Evolutionary conservation across 1,140 invertebrate species (phyloP).

Genomic region (Drosophila setifemur): DNA sequence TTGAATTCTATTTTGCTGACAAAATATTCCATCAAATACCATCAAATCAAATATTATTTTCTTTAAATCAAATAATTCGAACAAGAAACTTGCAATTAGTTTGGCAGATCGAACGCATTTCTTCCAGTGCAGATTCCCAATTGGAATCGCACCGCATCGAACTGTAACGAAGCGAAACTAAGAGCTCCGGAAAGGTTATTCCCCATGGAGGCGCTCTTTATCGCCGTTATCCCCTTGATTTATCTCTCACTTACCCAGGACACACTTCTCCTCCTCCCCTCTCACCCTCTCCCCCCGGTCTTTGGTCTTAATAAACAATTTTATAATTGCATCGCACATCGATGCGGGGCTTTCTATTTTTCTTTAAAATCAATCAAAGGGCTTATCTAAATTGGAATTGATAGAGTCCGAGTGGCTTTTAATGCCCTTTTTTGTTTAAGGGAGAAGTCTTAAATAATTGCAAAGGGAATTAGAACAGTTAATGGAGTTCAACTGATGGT

Average conservation of each 20-base stretch:
- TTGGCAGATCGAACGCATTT: not conserved
- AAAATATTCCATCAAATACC: too few relatives aligned
- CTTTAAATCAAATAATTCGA: not conserved
- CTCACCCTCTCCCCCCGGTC: too few relatives aligned
- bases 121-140: constrained; percentile 4
- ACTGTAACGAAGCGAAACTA: constrained; percentile 12
- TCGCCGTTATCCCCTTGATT: constrained; percentile 74
- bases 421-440: not conserved
- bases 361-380: constrained; percentile 12
- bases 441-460: not conserved
- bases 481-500: too few relatives aligned
- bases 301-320: constrained; percentile 75
- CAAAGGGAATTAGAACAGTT: too few relatives aligned
- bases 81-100: too few relatives aligned
- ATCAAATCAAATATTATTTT: too few relatives aligned
- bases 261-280: constrained; percentile 36
- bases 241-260: constrained; percentile 63
- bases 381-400: constrained; percentile 5
- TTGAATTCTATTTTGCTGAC: too few relatives aligned
- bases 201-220: constrained; percentile 54
- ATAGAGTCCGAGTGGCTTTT: constrained; percentile 1
- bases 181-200: constrained; percentile 7
- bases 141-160: constrained; percentile 16
- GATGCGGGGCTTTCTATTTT: constrained; percentile 11
- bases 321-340: constrained; percentile 50